These are phyloP conservation scores for Venturia canescens DNA, from an alignment of 1,140 invertebrate genomes.

Conservation along the genomic window DNA sequence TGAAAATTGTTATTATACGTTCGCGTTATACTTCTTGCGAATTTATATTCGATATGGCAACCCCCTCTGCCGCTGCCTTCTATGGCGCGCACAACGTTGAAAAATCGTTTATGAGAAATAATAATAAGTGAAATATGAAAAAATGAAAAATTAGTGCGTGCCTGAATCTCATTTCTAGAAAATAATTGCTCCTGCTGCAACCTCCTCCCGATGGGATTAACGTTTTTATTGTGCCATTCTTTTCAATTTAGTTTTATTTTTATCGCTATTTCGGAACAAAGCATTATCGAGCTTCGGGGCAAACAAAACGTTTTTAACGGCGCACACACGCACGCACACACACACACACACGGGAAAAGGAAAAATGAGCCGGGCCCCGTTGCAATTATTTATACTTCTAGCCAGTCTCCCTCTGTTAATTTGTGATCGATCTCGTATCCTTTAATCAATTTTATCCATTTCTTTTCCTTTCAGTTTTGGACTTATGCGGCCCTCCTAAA, in stretches of 20 bases:
- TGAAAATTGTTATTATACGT: slow-evolving; percentile 36
- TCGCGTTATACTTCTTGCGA: slow-evolving; percentile 32
- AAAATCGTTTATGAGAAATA: slow-evolving; percentile 32
- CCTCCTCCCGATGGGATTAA: neutral
- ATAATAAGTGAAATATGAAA: slow-evolving; percentile 25
- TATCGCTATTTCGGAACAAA: too few relatives aligned
- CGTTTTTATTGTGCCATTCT: neutral
- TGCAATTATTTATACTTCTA: too few relatives aligned
- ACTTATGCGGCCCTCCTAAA: neutral
- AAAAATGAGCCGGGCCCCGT: too few relatives aligned
- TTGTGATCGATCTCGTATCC: neutral
- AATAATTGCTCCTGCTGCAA: neutral
- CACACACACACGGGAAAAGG: too few relatives aligned
- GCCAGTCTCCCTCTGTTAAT: too few relatives aligned
- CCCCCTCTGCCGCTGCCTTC: neutral
- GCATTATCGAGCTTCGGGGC: neutral
- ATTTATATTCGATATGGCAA: slow-evolving; percentile 30
- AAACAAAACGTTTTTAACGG: neutral
- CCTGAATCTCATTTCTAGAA: neutral
- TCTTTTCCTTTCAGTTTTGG: neutral
- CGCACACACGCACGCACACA: too few relatives aligned
- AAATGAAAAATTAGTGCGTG: slow-evolving; percentile 20
- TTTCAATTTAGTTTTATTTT: neutral
- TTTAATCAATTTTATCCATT: neutral
- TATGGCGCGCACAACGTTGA: neutral